phyloP scores from a whole-genome alignment of 2,113 vertebrate species.

The Centropus unirufus region DNA sequence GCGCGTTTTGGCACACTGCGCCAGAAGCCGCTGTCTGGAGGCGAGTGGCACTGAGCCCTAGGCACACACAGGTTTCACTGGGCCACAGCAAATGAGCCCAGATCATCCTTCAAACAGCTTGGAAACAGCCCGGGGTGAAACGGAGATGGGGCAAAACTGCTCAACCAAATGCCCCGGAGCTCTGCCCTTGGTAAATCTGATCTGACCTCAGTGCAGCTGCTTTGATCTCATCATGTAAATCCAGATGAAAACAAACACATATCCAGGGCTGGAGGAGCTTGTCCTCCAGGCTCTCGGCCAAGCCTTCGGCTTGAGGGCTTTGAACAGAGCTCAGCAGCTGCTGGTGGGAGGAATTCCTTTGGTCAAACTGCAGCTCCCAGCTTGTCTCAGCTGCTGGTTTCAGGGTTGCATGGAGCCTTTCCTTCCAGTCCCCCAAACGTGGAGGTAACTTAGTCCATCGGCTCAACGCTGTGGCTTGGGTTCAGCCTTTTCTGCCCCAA shows the following conservation, averaged over 20 bases:
- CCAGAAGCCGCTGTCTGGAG: neutral
- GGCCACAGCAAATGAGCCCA: neutral
- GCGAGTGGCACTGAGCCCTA: neutral
- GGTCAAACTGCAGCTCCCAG: slow-evolving; percentile 42
- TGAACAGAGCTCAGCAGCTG: slow-evolving; percentile 39
- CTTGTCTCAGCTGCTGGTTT: slow-evolving; percentile 23
- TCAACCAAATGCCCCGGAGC: neutral
- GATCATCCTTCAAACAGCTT: neutral
- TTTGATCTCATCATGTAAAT: slow-evolving; percentile 39
- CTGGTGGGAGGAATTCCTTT: slow-evolving; percentile 40
- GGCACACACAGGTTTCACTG: neutral
- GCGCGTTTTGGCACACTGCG: fast-evolving
- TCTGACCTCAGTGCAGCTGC: neutral
- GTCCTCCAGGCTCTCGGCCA: slow-evolving; percentile 26
- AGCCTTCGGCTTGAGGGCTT: neutral
- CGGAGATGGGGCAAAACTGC: neutral
- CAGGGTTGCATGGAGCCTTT: neutral
- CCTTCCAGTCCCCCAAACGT: neutral
- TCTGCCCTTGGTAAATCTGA: neutral
- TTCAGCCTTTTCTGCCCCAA: neutral
- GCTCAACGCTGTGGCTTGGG: fast-evolving
- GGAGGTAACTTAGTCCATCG: neutral
- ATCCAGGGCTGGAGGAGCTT: neutral
- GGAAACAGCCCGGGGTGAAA: fast-evolving
- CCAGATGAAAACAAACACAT: slow-evolving; percentile 18